phyloP scores from a whole-genome alignment of 1,140 invertebrate species.

The Lysiphlebus fabarum region DNA sequence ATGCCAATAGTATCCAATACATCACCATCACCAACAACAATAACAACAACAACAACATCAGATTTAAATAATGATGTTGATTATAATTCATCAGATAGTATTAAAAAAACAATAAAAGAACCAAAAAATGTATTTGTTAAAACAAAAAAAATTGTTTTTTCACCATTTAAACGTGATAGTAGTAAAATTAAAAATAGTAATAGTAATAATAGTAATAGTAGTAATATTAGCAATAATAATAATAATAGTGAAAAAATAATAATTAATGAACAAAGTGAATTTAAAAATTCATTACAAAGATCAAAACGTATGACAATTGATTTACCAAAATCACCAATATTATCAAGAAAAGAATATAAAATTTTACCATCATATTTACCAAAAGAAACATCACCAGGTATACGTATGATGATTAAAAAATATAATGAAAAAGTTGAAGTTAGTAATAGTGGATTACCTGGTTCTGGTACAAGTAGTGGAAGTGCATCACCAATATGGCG shows the following conservation, averaged over 20 bases:
- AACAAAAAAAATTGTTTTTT: constrained; percentile 74
- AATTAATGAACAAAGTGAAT: too few species aligned
- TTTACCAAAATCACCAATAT: constrained; percentile 58
- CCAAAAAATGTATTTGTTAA: constrained; percentile 64
- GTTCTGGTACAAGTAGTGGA: constrained; percentile 53
- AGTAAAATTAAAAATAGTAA: constrained; percentile 26
- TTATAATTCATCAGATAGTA: constrained; percentile 24
- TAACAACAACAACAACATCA: constrained; percentile 1
- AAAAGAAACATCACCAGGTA: constrained; percentile 65
- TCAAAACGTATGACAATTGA: not conserved
- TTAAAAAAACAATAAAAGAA: constrained; percentile 27
- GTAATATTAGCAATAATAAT: too few species aligned
- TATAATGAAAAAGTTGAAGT: constrained; percentile 62
- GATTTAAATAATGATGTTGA: constrained; percentile 15
- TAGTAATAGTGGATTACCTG: not conserved
- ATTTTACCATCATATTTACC: constrained; percentile 18
- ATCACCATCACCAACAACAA: not conserved
- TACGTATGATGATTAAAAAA: constrained; percentile 65
- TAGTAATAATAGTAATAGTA: too few species aligned
- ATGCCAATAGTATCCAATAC: not conserved
- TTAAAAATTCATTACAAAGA: not conserved
- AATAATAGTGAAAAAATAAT: too few species aligned
- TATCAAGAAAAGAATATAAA: constrained; percentile 52
- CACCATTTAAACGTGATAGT: constrained; percentile 59
- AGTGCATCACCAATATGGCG: constrained; percentile 61